Conservation (phyloP, 2,888 invertebrate genomes). For the Drosophila subquinaria region DNA sequence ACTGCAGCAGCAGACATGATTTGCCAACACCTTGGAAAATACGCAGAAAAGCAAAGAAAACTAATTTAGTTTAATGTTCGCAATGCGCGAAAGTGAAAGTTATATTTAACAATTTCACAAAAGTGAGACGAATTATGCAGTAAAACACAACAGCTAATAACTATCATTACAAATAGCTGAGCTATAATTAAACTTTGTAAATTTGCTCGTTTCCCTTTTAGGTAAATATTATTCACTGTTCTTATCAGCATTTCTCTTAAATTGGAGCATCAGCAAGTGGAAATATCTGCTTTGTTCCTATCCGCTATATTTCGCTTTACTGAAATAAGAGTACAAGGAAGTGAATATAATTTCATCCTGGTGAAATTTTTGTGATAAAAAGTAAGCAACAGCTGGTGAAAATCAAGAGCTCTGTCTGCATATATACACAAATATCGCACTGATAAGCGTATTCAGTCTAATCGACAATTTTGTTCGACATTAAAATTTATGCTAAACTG, state of each 20-base stretch:
- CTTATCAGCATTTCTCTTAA: conserved; percentile 3
- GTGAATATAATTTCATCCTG: conserved; percentile 1
- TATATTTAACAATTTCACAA: conserved; percentile 14
- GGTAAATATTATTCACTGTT: conserved; percentile 4
- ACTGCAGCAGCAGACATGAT: conserved; percentile 99
- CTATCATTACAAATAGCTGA: conserved; percentile 1
- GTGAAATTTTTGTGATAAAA: neutral
- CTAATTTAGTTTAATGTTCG: conserved; percentile 26
- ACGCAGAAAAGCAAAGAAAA: conserved; percentile 22
- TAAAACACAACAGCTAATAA: conserved; percentile 17
- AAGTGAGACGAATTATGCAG: conserved; percentile 11
- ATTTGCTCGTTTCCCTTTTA: neutral
- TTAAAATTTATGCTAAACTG: conserved; percentile 20
- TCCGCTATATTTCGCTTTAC: no score
- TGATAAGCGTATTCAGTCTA: conserved; percentile 42
- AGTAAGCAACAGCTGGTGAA: conserved; percentile 57
- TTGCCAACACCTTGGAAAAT: conserved; percentile 96
- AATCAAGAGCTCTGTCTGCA: conserved; percentile 18
- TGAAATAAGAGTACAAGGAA: neutral
- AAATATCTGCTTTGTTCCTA: neutral
- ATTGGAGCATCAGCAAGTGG: neutral
- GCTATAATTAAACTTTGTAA: neutral
- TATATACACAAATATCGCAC: conserved; percentile 1
- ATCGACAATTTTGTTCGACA: conserved; percentile 3
- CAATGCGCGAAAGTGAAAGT: conserved; percentile 44